phyloP scores from a whole-genome alignment of 2,113 vertebrate species.

The Microcebus lehilahytsara region DNA sequence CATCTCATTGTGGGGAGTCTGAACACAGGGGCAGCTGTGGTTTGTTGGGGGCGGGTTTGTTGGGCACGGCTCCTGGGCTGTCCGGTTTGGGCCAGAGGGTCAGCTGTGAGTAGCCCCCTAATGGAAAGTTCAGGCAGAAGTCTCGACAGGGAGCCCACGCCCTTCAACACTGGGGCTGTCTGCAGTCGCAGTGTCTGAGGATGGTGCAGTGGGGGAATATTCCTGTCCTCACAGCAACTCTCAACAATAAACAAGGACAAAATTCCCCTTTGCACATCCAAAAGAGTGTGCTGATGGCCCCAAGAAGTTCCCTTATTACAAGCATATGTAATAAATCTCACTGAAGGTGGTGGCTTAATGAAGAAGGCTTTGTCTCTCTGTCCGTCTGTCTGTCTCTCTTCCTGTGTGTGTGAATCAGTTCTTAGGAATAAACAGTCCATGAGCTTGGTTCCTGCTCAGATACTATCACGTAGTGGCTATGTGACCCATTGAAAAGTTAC shows the following conservation, averaged over 20 bases:
- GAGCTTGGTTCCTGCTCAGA: not conserved
- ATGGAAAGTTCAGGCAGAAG: not conserved
- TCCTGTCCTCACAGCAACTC: not conserved
- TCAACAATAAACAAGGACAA: not conserved
- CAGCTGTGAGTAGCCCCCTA: not conserved
- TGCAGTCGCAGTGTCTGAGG: too few relatives aligned
- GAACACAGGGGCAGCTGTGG: not conserved
- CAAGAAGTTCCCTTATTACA: not conserved
- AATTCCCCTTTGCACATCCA: not conserved
- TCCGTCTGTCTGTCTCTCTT: not conserved
- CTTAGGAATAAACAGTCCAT: not conserved
- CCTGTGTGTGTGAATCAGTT: too few relatives aligned
- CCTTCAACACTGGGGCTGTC: not conserved
- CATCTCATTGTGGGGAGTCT: too few relatives aligned
- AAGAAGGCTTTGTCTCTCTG: not conserved
- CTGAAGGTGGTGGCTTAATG: too few relatives aligned
- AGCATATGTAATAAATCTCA: not conserved
- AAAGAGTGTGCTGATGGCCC: not conserved
- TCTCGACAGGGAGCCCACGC: not conserved
- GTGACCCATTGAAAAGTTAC: not conserved
- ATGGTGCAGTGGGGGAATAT: not conserved
- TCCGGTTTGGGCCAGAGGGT: not conserved
- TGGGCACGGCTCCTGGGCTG: not conserved
- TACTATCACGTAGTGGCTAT: not conserved
- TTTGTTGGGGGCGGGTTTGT: rapidly evolving